phyloP scores from a whole-genome alignment of 2,888 invertebrate genomes.

The Scelioninae gen. 2 region DNA sequence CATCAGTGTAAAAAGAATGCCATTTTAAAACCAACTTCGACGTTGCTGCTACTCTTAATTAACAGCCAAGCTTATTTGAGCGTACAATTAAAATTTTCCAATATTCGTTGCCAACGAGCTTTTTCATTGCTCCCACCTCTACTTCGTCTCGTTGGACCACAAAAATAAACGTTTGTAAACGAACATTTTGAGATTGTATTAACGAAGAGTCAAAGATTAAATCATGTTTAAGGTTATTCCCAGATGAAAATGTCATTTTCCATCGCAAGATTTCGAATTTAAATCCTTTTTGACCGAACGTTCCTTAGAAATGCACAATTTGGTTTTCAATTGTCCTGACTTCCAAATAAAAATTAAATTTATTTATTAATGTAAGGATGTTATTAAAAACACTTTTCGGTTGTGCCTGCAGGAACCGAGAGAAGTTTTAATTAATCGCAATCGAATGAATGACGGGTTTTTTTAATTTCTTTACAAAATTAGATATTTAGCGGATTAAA shows the following conservation, averaged over 20 bases:
- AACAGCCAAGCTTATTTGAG: constrained; percentile 38
- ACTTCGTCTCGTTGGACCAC: constrained; percentile 15
- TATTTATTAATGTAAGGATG: constrained; percentile 5
- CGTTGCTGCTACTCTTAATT: constrained; percentile 26
- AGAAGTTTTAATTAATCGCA: too few relatives aligned
- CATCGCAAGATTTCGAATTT: constrained; percentile 37
- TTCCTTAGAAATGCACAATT: constrained; percentile 5
- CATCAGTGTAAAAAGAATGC: constrained; percentile 22
- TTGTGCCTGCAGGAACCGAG: too few relatives aligned
- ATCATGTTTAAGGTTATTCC: constrained; percentile 36
- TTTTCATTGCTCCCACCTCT: background rate
- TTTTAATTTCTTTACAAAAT: too few relatives aligned
- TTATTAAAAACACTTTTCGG: too few relatives aligned
- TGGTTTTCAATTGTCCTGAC: constrained; percentile 12
- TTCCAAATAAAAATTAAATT: constrained; percentile 10
- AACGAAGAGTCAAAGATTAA: constrained; percentile 26
- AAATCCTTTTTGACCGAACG: constrained; percentile 25
- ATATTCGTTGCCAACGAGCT: constrained; percentile 1
- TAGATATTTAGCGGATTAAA: too few relatives aligned
- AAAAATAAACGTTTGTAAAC: constrained; percentile 7
- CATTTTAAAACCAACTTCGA: constrained; percentile 23
- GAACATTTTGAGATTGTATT: constrained; percentile 23
- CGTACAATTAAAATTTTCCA: constrained; percentile 41
- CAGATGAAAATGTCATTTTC: constrained; percentile 14
- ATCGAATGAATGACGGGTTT: too few relatives aligned